Percentiles rank a stretch among this genome's conserved stretches.
These are phyloP conservation scores for Byasa hedistus DNA, from an alignment of 2,888 invertebrate species.

Conservation along the genomic window DNA sequence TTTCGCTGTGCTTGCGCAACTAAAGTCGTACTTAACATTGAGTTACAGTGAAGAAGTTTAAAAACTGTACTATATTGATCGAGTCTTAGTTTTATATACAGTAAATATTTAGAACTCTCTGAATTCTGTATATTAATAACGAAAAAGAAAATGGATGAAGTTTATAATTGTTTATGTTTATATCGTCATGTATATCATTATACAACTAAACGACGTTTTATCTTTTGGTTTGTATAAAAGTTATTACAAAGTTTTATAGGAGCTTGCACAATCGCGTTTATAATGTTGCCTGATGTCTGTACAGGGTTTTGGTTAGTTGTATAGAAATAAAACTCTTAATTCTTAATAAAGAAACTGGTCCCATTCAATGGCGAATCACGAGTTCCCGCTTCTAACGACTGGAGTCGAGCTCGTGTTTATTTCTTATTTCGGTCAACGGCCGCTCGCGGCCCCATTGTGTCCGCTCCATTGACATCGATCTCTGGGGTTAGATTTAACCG, in stretches of 20 bases:
- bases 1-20: constrained; percentile 46
- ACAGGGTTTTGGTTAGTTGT: constrained; percentile 12
- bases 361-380: constrained; percentile 48
- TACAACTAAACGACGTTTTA: too few species aligned
- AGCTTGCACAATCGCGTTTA: background rate
- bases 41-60: constrained; percentile 21
- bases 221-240: background rate
- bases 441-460: constrained; percentile 60
- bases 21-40: constrained; percentile 30
- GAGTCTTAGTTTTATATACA: too few species aligned
- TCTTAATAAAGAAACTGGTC: constrained; percentile 26
- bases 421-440: constrained; percentile 76
- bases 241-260: background rate
- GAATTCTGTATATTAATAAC: too few species aligned
- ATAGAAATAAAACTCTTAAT: constrained; percentile 19
- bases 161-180: too few species aligned
- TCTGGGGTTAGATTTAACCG: constrained; percentile 62
- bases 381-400: constrained; percentile 60
- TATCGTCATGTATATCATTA: too few species aligned
- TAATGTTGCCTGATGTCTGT: background rate
- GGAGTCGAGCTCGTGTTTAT: constrained; percentile 52
- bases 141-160: too few species aligned
- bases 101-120: too few species aligned
- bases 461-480: constrained; percentile 70
- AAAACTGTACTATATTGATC: background rate